Evolutionary conservation across 2,797 vertebrate species (phyloP), one percentile per base, ranked within the genome.

Genomic region (Molossus molossus): DNA sequence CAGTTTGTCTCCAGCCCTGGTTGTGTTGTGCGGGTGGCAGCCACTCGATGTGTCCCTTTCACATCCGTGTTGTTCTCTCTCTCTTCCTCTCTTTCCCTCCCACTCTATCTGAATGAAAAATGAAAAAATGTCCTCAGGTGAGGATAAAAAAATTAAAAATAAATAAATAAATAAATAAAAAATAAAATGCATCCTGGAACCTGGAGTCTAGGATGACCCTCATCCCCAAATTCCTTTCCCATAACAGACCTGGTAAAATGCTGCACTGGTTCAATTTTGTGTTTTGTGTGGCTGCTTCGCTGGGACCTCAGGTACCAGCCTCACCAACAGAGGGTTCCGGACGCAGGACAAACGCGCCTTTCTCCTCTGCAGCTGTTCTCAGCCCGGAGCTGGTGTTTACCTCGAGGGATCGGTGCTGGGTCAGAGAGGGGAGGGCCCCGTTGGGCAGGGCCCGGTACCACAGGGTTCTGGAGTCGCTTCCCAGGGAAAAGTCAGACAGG

Each of bases 391-490:
- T 29, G 65, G 20, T 23, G 9, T 57, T 62, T 37, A 50, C 87
- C 62, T 62, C 72, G 70, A 89, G 40, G 48, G 57, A 70, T 64
- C 1, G 2, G 13, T 50, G 9, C 67, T 73, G 18, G 45, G 7
- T n/a, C 4, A 48, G 27, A 25, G 6, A 6, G 18, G 2, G 70
- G 45, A 17, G 72, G 57, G 3, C 33, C 27, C 37, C 11, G 0
- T 25, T 33, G 27, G 25, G 64, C 17, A 70, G 53, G 40, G 33
- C 17, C 29, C 25, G 0, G 5, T 45, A 55, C 60, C n/a, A 55
- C 79, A 72, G 48, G 67, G 87, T 96, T 90, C 83, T 90, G 84
- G 92, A 92, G 70, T 37, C 69, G 29, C 64, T 94, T 10, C 80
- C 92, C 45, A 20, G 67, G 82, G 57, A 86, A n/a, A 77, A 60